Evolutionary conservation across 2,888 invertebrate species (phyloP).

Genomic region (Tipula vernalis): DNA sequence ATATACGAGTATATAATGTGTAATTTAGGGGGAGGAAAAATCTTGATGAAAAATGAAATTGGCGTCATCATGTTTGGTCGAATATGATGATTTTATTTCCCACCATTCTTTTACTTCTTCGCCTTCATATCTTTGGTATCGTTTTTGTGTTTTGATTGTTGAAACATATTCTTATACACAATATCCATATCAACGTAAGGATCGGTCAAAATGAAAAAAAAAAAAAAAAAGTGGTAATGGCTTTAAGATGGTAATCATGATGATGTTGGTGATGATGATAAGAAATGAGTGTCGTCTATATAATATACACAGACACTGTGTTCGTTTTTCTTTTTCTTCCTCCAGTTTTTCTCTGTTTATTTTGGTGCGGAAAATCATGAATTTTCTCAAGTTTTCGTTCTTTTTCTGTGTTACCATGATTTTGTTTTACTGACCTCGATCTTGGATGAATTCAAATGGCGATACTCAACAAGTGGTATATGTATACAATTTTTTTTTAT

Average conservation of each 20-base stretch:
- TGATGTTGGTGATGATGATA: not conserved
- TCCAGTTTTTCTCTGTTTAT: too few relatives aligned
- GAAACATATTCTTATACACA: not conserved
- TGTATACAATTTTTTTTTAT: not conserved
- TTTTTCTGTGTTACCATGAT: not conserved
- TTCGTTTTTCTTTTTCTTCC: not conserved
- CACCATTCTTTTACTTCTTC: not conserved
- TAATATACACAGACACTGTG: not conserved
- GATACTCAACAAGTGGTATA: not conserved
- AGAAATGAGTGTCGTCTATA: not conserved
- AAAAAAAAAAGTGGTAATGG: not conserved
- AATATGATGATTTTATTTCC: not conserved
- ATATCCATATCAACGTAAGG: not conserved
- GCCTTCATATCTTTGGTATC: not conserved
- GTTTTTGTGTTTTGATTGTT: not conserved
- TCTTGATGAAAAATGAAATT: not conserved
- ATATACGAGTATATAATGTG: not conserved
- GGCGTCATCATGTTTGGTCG: not conserved
- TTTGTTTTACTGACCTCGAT: not conserved
- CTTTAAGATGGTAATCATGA: not conserved
- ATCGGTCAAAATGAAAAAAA: not conserved
- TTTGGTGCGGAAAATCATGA: not conserved
- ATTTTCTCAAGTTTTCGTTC: not conserved
- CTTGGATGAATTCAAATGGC: constrained; percentile 4
- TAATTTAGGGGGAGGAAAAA: not conserved